Evolutionary conservation across 2,797 vertebrate genomes (phyloP).

Genomic region (Etheostoma perlongum): DNA sequence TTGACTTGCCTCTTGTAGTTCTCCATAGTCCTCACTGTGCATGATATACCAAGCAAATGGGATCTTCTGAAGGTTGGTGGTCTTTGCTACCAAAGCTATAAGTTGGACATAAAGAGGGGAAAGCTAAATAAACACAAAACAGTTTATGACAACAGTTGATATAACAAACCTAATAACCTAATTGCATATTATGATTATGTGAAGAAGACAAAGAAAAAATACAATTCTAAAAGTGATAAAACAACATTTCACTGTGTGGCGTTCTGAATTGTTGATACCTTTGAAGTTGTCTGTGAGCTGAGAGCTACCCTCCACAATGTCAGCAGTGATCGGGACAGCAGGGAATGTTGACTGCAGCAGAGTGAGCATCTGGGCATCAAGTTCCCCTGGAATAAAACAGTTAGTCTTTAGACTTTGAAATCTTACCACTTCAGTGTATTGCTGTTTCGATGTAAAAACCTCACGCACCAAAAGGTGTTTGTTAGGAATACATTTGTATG

Average conservation of each 20-base stretch:
- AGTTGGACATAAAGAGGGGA: not conserved
- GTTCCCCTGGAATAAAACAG: slow-evolving; percentile 63
- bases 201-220: not conserved
- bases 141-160: not conserved
- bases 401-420: not conserved
- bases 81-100: slow-evolving; percentile 81
- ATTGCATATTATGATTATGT: not conserved
- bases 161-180: not conserved
- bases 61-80: slow-evolving; percentile 83
- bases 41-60: slow-evolving; percentile 88
- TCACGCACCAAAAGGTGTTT: not conserved
- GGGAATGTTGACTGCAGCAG: slow-evolving; percentile 69
- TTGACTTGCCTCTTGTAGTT: slow-evolving; percentile 83
- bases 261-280: slow-evolving; percentile 56
- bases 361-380: slow-evolving; percentile 74
- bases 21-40: slow-evolving; percentile 84
- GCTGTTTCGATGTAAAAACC: not conserved
- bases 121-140: too few relatives aligned
- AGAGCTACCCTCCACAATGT: slow-evolving; percentile 77
- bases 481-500: not conserved
- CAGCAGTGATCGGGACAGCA: slow-evolving; percentile 58
- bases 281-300: slow-evolving; percentile 69
- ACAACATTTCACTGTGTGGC: not conserved
- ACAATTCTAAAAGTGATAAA: not conserved
- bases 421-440: not conserved